Base-by-base conservation (phyloP, 2,888 invertebrate genomes). In the Tortrix viridana region DNA sequence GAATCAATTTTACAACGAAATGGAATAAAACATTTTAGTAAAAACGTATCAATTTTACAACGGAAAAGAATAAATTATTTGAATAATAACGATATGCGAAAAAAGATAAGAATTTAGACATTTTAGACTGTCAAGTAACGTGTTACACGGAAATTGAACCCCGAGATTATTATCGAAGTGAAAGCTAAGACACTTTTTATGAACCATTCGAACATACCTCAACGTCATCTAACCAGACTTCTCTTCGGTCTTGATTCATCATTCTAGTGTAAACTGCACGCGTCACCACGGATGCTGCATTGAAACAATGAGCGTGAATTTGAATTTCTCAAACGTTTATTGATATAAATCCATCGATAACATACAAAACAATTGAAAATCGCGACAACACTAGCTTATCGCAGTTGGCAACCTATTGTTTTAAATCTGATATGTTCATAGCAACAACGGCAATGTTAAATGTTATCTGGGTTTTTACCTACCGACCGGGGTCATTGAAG, bases 361-460 rank as follows among this genome's bases (percentile, higher is more conserved):
- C 47, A 9, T 22, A 52, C 49, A 50, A 37, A 48, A 62, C 54
- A 62, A 54, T 62, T 37, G 54, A 38, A 49, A 50, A 32, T 54
- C 61, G 65, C 54, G 62, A 61, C 62, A 65, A 37, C 56, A 56
- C 60, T 61, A 52, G 52, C 60, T 57, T 65, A 65, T 65, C 65
- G 61, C 26, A 2, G 22, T 16, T 18, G n/a, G 41, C 12, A 20
- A 43, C 32, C 37, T 55, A 65, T 65, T 65, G 60, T 65, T 65
- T 54, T 37, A 50, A 61, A 61, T 56, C 55, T 22, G 61, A 55
- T 61, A 61, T 22, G 49, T 44, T 43, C 16, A 6, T 54, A 44
- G 18, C 37, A 37, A 37, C 59, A 26, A 3, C 19, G 18, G 16
- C 32, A 49, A 18, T 49, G 49, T 26, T 49, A 6, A 22, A 37